Evolutionary conservation across 1,140 invertebrate species (phyloP).

Genomic region (Diplogasteroides magnus): DNA sequence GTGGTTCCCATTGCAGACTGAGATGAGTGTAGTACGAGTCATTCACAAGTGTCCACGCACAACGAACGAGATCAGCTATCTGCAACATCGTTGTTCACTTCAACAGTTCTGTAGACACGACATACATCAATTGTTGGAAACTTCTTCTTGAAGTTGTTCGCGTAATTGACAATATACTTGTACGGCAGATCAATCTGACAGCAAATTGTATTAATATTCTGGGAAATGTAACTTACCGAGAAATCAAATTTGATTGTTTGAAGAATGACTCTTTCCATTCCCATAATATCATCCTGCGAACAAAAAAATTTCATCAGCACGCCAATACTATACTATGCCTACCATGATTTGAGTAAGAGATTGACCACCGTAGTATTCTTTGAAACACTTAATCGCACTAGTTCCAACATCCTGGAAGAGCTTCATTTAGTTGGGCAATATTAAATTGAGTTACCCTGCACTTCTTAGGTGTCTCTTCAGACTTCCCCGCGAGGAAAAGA

Average conservation of each 20-base stretch:
- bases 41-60: not conserved
- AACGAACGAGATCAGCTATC: not conserved
- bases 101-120: too few species aligned
- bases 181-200: not conserved
- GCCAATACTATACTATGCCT: too few species aligned
- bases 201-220: not conserved
- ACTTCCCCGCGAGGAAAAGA: not conserved
- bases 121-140: too few species aligned
- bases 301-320: too few species aligned
- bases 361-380: too few species aligned
- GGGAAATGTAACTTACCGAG: not conserved
- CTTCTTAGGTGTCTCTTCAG: not conserved
- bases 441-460: too few species aligned
- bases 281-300: not conserved
- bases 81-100: not conserved
- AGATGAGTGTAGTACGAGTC: not conserved
- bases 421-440: too few species aligned
- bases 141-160: not conserved
- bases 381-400: too few species aligned
- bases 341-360: too few species aligned
- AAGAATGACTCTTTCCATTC: not conserved
- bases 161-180: not conserved
- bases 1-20: not conserved
- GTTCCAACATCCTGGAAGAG: too few species aligned
- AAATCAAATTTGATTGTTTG: not conserved